Percentiles rank a stretch among this genome's conserved stretches.
Conservation (phyloP, 2,888 invertebrate genomes). For the Pterostichus madidus region DNA sequence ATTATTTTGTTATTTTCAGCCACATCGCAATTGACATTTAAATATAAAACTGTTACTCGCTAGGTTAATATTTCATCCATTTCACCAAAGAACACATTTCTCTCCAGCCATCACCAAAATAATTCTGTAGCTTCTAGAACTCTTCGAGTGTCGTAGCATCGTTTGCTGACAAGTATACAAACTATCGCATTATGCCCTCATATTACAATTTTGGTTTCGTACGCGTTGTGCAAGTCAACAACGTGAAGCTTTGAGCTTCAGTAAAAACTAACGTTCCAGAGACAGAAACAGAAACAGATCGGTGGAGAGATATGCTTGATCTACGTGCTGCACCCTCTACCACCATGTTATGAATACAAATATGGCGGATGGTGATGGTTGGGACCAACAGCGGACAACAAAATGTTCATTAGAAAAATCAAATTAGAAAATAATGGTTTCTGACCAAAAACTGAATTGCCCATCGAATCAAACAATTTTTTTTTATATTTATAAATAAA, state of each 20-base stretch:
- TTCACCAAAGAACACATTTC: too few species aligned
- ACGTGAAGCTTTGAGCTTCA: slow-evolving; percentile 1
- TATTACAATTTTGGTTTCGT: slow-evolving; percentile 23
- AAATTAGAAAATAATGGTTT: too few species aligned
- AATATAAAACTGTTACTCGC: too few species aligned
- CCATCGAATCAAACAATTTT: too few species aligned
- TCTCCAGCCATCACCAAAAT: background rate
- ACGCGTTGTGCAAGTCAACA: slow-evolving; percentile 1
- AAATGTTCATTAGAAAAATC: background rate
- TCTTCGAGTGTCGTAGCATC: background rate
- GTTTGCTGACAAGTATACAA: slow-evolving; percentile 16
- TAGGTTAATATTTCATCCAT: too few species aligned
- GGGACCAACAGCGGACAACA: too few species aligned
- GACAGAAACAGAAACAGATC: slow-evolving; percentile 70
- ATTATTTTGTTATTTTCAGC: too few species aligned
- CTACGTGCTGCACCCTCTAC: slow-evolving; percentile 76
- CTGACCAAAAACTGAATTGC: too few species aligned
- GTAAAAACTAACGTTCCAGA: slow-evolving; percentile 19
- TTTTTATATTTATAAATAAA: too few species aligned
- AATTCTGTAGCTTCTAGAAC: background rate
- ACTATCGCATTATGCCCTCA: slow-evolving; percentile 41
- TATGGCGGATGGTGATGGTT: slow-evolving; percentile 3
- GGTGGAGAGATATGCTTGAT: slow-evolving; percentile 74
- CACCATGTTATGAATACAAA: slow-evolving; percentile 77
- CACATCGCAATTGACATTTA: too few species aligned